Base-by-base conservation (phyloP, 2,113 vertebrate genomes). In the Limanda limanda region DNA sequence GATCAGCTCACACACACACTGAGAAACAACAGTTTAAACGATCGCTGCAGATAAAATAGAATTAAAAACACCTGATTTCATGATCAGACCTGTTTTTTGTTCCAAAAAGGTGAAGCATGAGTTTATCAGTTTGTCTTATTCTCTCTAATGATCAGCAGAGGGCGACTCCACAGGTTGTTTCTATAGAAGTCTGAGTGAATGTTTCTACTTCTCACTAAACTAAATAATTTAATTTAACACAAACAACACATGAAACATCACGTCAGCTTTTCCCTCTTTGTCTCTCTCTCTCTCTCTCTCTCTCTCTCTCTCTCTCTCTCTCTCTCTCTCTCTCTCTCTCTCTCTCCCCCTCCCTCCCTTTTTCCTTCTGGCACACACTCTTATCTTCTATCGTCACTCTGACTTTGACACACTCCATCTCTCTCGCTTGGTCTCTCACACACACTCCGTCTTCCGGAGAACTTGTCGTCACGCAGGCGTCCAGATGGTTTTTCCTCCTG, bases 401-500 rank as follows among this genome's bases (percentile, higher is more conserved):
- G 51, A 69, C 40, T 74, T 65, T 56, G 35, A 67, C 71, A 60
- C 83, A 75, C 62, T 78, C 68, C 71, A 25, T 62, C 80, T 73
- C 71, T 55, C 68, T 56, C 54, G 5, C 54, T 56, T 15, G 18
- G 18, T 56, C 21, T 24, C 54, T 14, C 54, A 17, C 56, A 27
- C 56, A 58, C 24, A 56, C 54, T 45, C 47, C n/a, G 2, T 24
- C 65, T 27, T 65, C 7, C 7, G 4, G 63, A 51, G 45, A 66
- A 51, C 24, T 66, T 66, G 27, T 62, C 21, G 15, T 71, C 74
- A 63, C 21, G 1, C 60, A 17, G 45, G 54, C 24, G 62, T 51
- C 68, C 71, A 82, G 59, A 79, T 68, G 27, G 72, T 77, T 60
- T 60, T 35, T 60, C 68, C 75, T 60, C 71, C 72, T 68, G 68